Percentiles rank a stretch among this genome's conserved stretches.
Conservation (phyloP, 2,888 invertebrate genomes). For the Galerucella calmariensis region DNA sequence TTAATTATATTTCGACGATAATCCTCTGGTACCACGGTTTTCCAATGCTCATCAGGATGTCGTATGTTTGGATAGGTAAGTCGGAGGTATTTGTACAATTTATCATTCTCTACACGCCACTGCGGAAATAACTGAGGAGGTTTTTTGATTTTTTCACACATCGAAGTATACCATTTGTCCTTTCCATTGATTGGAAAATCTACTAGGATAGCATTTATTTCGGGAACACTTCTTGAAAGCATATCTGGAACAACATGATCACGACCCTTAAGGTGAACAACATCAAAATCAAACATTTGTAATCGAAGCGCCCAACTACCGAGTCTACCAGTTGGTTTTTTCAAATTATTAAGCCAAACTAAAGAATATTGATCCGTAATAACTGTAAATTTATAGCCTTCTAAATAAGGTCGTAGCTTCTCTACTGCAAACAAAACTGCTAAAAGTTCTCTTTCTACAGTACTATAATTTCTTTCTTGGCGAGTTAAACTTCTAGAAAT, state of each 20-base stretch:
- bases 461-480: conserved; percentile 40
- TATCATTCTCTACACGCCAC: conserved; percentile 41
- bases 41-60: conserved; percentile 40
- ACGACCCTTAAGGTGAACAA: too few relatives aligned
- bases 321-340: conserved; percentile 10
- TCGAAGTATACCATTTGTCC: conserved; percentile 43
- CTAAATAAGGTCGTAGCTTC: conserved; percentile 43
- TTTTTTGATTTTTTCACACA: conserved; percentile 31
- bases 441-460: conserved; percentile 42
- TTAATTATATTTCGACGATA: conserved; percentile 21
- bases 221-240: conserved; percentile 27
- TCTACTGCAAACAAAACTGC: conserved; percentile 42
- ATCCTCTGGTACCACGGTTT: conserved; percentile 41
- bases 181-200: background rate
- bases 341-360: too few relatives aligned
- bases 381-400: too few relatives aligned
- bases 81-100: conserved; percentile 41
- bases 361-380: too few relatives aligned
- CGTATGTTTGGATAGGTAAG: conserved; percentile 33
- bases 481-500: conserved; percentile 37
- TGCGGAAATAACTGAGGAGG: conserved; percentile 40
- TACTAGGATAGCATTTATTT: conserved; percentile 6
- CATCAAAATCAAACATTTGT: background rate
- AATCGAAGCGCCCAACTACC: too few relatives aligned
- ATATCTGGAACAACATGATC: conserved; percentile 32